Base-by-base conservation (phyloP, 2,797 vertebrate species). In the Smutsia temminckii region DNA sequence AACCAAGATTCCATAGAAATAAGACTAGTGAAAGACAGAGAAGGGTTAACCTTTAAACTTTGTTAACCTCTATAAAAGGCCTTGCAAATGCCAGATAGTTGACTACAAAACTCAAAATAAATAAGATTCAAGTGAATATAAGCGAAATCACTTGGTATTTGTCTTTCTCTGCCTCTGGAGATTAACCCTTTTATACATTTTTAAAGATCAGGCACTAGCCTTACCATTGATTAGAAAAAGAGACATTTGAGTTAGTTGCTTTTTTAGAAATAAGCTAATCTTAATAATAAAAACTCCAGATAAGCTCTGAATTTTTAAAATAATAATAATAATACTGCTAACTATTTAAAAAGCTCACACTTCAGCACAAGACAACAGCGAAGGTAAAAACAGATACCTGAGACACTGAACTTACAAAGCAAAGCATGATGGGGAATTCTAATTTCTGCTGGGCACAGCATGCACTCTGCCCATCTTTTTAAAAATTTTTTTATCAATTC, bases 1-100 rank as follows among this genome's bases (percentile, higher is more conserved):
- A 66, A 84, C 9, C 27, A 85, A 85, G 29, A 90, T 42, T 89
- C 21, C 32, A 93, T 18, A 96, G 63, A 78, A 92, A 92, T 75
- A 89, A 79, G 27, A 66, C 21, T 49, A 88, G 11, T 66, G 29
- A 37, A 78, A 55, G 14, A 53, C 9, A 85, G 13, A 51, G 49
- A 69, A 40, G 20, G 34, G 77, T 37, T 63, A 85, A 10, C 57
- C 40, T 53, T 32, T 16, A 69, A 61, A 79, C 18, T 29, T 27
- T 75, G 34, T 74, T 74, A 91, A 85, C 2, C 8, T 92, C 34
- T 84, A 23, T 85, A 86, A 72, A 95, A 68, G 21, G 2, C n/a
- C 4, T 49, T 95, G 79, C 80, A 79, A 85, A 91, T 3, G 66
- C 34, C 27, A 91, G 69, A 80, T 57, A 80, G 6, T 51, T 72